Conservation (phyloP, 2,113 vertebrate species). For the Pteropus alecto region DNA sequence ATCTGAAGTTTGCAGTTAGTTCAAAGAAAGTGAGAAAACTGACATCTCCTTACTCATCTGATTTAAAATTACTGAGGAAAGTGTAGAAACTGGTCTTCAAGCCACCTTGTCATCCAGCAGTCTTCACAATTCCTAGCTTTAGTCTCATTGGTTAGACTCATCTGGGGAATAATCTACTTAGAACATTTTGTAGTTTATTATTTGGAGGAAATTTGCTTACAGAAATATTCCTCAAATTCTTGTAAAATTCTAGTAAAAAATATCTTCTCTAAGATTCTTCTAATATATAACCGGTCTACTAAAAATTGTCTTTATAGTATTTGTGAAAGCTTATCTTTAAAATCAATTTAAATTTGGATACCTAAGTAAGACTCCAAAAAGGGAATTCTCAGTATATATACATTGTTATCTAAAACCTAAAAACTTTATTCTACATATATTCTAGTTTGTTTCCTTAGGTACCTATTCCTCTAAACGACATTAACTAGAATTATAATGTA, state of each 20-base stretch:
- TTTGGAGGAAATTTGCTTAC: not conserved
- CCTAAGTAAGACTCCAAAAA: not conserved
- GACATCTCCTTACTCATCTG: not conserved
- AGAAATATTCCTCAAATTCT: not conserved
- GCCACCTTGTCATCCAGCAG: not conserved
- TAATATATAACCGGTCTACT: not conserved
- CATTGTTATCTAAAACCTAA: not conserved
- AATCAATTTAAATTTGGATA: not conserved
- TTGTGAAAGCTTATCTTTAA: slow-evolving; percentile 19
- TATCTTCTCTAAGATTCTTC: not conserved
- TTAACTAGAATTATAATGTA: not conserved
- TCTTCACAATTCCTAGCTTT: not conserved
- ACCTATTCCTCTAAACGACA: not conserved
- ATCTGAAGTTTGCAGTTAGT: not conserved
- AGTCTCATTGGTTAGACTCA: not conserved
- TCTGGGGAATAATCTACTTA: not conserved
- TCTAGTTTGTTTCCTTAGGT: not conserved
- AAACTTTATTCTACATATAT: not conserved
- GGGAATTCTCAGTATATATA: not conserved
- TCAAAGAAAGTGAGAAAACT: not conserved
- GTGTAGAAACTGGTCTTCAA: not conserved
- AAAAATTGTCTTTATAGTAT: not conserved
- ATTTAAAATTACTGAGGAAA: not conserved
- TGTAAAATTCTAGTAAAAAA: not conserved
- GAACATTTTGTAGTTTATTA: not conserved